Evolutionary conservation across 2,888 invertebrate species (phyloP), one percentile per base, ranked within the genome.

Genomic region (Siphonodentalium dalli): DNA sequence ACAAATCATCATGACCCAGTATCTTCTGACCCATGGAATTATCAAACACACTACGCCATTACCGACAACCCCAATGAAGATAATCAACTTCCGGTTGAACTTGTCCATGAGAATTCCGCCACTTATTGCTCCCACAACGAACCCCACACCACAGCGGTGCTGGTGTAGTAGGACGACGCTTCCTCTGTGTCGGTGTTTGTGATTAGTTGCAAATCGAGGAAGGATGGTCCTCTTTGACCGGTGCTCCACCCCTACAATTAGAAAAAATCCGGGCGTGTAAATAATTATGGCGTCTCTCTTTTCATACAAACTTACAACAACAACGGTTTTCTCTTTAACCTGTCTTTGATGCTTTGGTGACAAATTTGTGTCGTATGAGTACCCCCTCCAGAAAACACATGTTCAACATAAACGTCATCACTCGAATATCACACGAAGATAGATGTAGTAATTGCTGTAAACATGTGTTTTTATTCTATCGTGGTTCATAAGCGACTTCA

Each of bases 211-310:
- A 78, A 66, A 58, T 76, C 71, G 0, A 71, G 59, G 21, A 78
- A 61, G 2, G 79, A 74, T 13, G 79, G 78, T 15, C 78, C 78
- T 20, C 75, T 70, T 33, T 80, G 68, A 5, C 77, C 73, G 47
- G 74, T 60, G 40, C 72, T 69, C n/a, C 79, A 56, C 13, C 80
- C 80, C 80, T 80, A 4, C 23, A 39, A 39, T 24, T 24, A 7
- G 9, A 37, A 39, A 38, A 3, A 1, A 8, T 5, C 21, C 6
- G 3, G 13, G 21, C 7, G 3, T 15, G 21, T 18, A 38, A n/a
- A 6, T 15, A 21, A 13, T n/a, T 38, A 21, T n/a, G n/a, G n/a
- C n/a, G n/a, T n/a, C n/a, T n/a, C n/a, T n/a, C n/a, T n/a, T n/a
- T n/a, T n/a, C n/a, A n/a, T n/a, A n/a, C n/a, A n/a, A n/a, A n/a